A percentile compares a stretch with the other conserved stretches of the same genome.
Conservation (phyloP, 1,140 invertebrate genomes). For the Saccostrea echinata region DNA sequence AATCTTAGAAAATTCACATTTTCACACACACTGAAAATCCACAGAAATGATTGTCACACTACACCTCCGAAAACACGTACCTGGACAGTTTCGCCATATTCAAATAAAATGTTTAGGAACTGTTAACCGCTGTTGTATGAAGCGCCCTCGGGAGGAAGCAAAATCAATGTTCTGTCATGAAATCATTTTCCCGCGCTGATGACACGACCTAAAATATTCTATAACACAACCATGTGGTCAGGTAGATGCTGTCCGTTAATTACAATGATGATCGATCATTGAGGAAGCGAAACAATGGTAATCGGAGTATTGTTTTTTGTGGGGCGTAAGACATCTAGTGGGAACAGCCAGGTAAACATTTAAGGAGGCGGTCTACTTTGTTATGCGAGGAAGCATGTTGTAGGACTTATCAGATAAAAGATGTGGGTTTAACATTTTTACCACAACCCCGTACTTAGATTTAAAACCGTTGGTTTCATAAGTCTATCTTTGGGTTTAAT, state of each 20-base stretch:
- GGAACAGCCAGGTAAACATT: conserved; percentile 40
- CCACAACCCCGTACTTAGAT: not conserved
- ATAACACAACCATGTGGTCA: conserved; percentile 23
- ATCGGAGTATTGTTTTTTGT: not conserved
- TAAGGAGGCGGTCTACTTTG: conserved; percentile 14
- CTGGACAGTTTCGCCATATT: conserved; percentile 58
- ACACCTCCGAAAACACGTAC: not conserved
- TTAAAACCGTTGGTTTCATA: too few relatives aligned
- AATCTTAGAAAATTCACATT: conserved; percentile 42
- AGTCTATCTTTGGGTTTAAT: too few relatives aligned
- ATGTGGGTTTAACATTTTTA: not conserved
- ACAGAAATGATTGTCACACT: not conserved
- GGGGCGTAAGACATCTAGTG: not conserved
- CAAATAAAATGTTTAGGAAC: conserved; percentile 52
- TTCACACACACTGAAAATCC: not conserved
- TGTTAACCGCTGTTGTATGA: conserved; percentile 46
- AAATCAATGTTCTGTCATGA: conserved; percentile 21
- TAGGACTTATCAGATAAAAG: not conserved
- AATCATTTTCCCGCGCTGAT: not conserved
- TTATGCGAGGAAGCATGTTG: conserved; percentile 10
- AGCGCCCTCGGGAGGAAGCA: conserved; percentile 11
- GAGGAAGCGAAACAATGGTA: not conserved
- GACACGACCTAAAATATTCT: not conserved
- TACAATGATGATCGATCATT: not conserved
- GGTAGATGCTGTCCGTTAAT: not conserved